Conservation (phyloP, 1,140 invertebrate species). For the Platyscapa corneri region DNA sequence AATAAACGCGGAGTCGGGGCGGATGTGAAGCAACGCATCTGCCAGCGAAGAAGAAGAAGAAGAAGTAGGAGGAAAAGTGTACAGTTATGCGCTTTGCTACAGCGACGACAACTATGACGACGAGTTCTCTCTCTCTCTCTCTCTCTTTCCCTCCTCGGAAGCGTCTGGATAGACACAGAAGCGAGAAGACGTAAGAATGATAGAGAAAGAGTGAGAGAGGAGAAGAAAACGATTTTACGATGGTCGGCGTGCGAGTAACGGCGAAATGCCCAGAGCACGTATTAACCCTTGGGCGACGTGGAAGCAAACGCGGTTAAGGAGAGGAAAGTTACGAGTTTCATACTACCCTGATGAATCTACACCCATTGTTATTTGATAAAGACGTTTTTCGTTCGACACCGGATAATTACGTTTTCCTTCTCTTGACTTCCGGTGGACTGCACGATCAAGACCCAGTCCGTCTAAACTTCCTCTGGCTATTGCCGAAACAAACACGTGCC, state of each 20-base stretch:
- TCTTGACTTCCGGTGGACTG: too few species aligned
- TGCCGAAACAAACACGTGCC: too few species aligned
- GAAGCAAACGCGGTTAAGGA: background rate
- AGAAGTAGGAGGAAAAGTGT: conserved; percentile 1
- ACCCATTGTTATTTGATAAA: background rate
- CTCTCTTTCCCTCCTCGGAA: background rate
- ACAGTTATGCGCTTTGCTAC: conserved; percentile 7
- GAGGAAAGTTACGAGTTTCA: background rate
- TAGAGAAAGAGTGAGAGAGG: background rate
- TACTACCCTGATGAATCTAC: background rate
- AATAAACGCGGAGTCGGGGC: background rate
- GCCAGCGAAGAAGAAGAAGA: background rate
- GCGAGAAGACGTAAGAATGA: background rate
- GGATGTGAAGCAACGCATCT: conserved; percentile 24
- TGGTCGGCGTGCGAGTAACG: conserved; percentile 4
- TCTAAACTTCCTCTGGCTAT: too few species aligned
- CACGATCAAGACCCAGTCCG: too few species aligned
- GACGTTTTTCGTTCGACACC: too few species aligned
- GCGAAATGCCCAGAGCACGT: background rate
- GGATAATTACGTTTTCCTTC: too few species aligned
- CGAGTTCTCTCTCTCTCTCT: background rate
- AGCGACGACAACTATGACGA: conserved; percentile 1
- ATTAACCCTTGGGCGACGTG: background rate
- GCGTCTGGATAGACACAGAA: too few species aligned
- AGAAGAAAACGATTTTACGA: background rate